A percentile compares a stretch with the other conserved stretches of the same genome.
Conservation (phyloP, 2,797 vertebrate species). For the Danionella dracula region DNA sequence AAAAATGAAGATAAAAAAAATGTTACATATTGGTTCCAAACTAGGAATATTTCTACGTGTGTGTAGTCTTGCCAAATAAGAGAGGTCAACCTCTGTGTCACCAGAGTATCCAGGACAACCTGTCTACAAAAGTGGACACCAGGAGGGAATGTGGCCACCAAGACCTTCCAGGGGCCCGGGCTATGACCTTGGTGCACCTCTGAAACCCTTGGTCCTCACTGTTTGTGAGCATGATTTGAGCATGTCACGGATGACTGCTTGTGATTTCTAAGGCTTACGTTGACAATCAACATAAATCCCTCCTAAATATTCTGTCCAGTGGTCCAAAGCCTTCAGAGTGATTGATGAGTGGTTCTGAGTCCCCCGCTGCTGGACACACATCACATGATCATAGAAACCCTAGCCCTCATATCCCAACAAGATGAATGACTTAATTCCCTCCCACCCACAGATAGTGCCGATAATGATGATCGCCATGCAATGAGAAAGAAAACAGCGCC, state of each 20-base stretch:
- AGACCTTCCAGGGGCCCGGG: conserved; percentile 39
- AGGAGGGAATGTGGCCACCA: conserved; percentile 61
- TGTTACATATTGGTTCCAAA: too few species aligned
- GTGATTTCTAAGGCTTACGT: conserved; percentile 29
- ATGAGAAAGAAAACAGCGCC: conserved; percentile 37
- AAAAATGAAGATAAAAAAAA: too few species aligned
- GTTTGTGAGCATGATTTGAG: conserved; percentile 20
- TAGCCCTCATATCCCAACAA: conserved; percentile 50
- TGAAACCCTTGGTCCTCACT: background rate
- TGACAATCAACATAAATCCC: conserved; percentile 62
- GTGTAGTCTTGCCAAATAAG: conserved; percentile 44
- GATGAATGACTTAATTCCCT: conserved; percentile 56
- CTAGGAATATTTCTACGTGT: background rate
- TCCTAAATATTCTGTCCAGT: conserved; percentile 68
- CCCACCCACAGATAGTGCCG: conserved; percentile 36
- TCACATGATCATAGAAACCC: conserved; percentile 27
- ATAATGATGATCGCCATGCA: conserved; percentile 30
- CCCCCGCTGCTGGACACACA: conserved; percentile 22
- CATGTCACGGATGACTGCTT: conserved; percentile 36
- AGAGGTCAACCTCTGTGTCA: conserved; percentile 55
- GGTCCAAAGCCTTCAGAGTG: conserved; percentile 65
- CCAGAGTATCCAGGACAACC: conserved; percentile 67
- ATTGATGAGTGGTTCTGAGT: conserved; percentile 73
- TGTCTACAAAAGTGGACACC: conserved; percentile 72
- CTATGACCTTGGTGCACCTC: conserved; percentile 61